phyloP scores from a whole-genome alignment of 2,113 vertebrate genomes.

The Probosciger aterrimus region DNA sequence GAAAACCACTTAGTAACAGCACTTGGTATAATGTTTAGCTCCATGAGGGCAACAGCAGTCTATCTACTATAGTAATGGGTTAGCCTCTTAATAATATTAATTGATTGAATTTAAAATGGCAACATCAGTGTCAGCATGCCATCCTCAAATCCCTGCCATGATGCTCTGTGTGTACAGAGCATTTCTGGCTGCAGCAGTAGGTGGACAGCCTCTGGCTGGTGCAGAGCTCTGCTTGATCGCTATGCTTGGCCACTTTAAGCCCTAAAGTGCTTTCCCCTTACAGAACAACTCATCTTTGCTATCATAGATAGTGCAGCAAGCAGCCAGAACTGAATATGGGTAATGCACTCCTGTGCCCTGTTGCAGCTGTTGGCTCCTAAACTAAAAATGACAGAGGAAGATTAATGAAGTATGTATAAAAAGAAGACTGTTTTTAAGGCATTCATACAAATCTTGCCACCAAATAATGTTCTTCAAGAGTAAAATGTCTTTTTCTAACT shows the following conservation, averaged over 20 bases:
- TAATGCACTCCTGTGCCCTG: background rate
- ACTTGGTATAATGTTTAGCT: background rate
- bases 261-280: background rate
- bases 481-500: background rate
- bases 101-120: constrained; percentile 2
- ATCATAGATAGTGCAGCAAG: background rate
- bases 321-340: background rate
- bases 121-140: background rate
- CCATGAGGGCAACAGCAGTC: background rate
- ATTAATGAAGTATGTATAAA: background rate
- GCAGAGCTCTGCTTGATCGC: background rate
- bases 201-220: background rate
- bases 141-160: background rate
- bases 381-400: background rate
- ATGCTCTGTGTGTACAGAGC: background rate
- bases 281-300: background rate
- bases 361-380: background rate
- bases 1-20: background rate
- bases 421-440: background rate
- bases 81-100: background rate
- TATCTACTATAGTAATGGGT: background rate
- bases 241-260: background rate
- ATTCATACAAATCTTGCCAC: background rate
- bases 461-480: background rate
- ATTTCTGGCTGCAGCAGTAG: background rate